phyloP scores from a whole-genome alignment of 1,140 invertebrate species.

The Drosophila pandora region DNA sequence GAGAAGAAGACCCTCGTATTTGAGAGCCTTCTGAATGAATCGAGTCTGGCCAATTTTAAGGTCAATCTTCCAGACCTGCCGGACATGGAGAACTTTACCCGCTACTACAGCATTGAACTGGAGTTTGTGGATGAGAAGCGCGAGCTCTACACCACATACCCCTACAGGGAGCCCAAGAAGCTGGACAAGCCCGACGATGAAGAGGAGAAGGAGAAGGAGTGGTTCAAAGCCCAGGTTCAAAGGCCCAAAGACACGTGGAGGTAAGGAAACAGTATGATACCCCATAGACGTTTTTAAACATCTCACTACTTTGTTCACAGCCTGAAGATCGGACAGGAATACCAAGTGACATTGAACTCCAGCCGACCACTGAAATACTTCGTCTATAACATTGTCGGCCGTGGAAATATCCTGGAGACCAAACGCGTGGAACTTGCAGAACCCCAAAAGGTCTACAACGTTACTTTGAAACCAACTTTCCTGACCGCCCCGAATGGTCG shows the following conservation, averaged over 20 bases:
- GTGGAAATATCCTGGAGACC: slow-evolving; percentile 92
- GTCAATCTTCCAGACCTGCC: slow-evolving; percentile 61
- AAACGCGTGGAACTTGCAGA: slow-evolving; percentile 86
- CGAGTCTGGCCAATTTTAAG: slow-evolving; percentile 62
- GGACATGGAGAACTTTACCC: slow-evolving; percentile 65
- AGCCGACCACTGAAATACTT: slow-evolving; percentile 91
- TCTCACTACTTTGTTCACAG: slow-evolving; percentile 43
- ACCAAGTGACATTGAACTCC: slow-evolving; percentile 91
- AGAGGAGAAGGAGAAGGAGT: slow-evolving; percentile 64
- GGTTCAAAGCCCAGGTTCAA: slow-evolving; percentile 52
- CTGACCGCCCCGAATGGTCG: slow-evolving; percentile 92
- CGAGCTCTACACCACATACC: slow-evolving; percentile 65
- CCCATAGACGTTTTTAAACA: not conserved
- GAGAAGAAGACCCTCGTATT: slow-evolving; percentile 48
- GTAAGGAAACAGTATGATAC: slow-evolving; percentile 11
- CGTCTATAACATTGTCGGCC: slow-evolving; percentile 92
- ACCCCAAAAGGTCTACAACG: slow-evolving; percentile 68
- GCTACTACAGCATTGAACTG: slow-evolving; percentile 63
- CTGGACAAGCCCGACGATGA: slow-evolving; percentile 16
- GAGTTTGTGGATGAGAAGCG: slow-evolving; percentile 59
- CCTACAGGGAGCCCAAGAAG: slow-evolving; percentile 72
- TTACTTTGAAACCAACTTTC: slow-evolving; percentile 88
- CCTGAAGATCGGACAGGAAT: slow-evolving; percentile 88
- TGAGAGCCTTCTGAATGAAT: slow-evolving; percentile 66
- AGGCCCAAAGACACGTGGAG: slow-evolving; percentile 54